phyloP scores from a whole-genome alignment of 2,797 vertebrate species.

The Mastacembelus armatus region DNA sequence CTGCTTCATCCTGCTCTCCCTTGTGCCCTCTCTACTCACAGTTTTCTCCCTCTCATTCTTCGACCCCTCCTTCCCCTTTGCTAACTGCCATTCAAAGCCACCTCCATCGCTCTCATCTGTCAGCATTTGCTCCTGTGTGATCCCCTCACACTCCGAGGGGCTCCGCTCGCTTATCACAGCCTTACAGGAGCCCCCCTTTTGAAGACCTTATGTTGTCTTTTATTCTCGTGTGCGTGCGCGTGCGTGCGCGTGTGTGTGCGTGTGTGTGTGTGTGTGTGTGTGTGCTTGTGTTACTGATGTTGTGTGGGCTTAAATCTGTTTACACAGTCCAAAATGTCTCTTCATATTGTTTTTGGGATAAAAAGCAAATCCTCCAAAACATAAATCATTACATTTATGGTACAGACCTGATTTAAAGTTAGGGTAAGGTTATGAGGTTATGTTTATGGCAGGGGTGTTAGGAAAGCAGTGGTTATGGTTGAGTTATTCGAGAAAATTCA shows the following conservation, averaged over 20 bases:
- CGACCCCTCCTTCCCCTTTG: conserved; percentile 23
- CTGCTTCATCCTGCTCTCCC: neutral
- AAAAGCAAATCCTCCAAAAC: too few species aligned
- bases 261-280: too few species aligned
- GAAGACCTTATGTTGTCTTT: conserved; percentile 48
- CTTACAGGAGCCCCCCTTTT: conserved; percentile 59
- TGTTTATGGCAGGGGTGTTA: too few species aligned
- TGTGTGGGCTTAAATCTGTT: too few species aligned
- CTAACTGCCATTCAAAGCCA: conserved; percentile 46
- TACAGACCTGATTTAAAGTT: too few species aligned
- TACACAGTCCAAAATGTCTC: too few species aligned
- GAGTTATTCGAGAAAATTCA: too few species aligned
- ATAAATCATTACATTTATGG: too few species aligned
- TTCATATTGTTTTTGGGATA: too few species aligned
- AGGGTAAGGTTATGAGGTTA: too few species aligned
- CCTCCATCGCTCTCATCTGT: conserved; percentile 55
- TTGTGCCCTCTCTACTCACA: neutral
- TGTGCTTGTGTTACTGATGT: too few species aligned
- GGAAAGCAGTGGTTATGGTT: too few species aligned
- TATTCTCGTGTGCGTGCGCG: conserved; percentile 20
- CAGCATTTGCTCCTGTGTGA: conserved; percentile 58
- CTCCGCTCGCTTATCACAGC: conserved; percentile 55
- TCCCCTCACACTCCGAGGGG: conserved; percentile 44
- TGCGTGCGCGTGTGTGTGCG: conserved; percentile 6
- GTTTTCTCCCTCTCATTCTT: conserved; percentile 1